Conservation (phyloP, 2,888 invertebrate genomes). For the Cheilosia urbana region DNA sequence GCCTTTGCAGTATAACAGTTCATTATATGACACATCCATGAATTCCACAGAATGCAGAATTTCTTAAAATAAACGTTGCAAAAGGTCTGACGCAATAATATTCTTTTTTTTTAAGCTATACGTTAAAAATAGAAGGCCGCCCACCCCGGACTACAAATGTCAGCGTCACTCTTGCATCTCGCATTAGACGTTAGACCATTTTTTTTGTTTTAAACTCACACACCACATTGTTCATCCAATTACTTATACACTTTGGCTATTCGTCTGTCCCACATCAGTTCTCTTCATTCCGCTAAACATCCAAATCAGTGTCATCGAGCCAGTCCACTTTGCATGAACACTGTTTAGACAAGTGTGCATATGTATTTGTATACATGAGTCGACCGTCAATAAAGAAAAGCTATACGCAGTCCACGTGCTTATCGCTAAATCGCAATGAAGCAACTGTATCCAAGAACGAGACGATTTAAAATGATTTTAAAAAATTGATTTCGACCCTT, state of each 20-base stretch:
- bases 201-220: background rate
- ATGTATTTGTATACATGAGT: background rate
- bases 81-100: too few species aligned
- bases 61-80: too few species aligned
- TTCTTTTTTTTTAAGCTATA: too few species aligned
- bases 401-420: conserved; percentile 46
- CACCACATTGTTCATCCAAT: background rate
- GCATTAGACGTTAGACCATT: background rate
- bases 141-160: background rate
- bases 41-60: too few species aligned
- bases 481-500: conserved; percentile 79
- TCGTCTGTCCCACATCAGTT: background rate
- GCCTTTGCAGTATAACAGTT: too few species aligned
- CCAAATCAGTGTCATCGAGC: conserved; percentile 5
- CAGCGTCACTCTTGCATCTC: too few species aligned
- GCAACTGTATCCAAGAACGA: conserved; percentile 10
- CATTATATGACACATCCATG: too few species aligned
- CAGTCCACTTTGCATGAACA: background rate
- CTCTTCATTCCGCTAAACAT: background rate
- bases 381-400: conserved; percentile 19
- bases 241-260: background rate
- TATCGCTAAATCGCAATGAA: conserved; percentile 23
- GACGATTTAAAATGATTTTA: conserved; percentile 81
- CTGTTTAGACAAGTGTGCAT: background rate
- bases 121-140: background rate